A percentile compares a stretch with the other conserved stretches of the same genome.
Evolutionary conservation across 2,113 vertebrate genomes (phyloP).

Genomic region (Setophaga coronata): DNA sequence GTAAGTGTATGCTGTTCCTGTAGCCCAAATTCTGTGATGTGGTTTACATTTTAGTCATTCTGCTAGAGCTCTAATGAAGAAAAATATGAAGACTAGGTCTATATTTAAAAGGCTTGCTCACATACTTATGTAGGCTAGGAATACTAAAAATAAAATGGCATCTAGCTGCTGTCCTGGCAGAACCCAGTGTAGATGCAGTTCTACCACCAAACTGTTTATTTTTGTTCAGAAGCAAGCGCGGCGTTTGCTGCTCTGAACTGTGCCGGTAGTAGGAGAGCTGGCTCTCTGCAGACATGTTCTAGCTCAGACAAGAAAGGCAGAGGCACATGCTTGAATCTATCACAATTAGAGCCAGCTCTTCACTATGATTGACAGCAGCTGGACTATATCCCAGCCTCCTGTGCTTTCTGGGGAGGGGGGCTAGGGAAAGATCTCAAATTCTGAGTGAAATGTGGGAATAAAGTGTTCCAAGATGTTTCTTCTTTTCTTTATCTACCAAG

Average conservation of each 20-base stretch:
- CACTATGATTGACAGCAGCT: constrained; percentile 37
- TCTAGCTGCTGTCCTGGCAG: constrained; percentile 48
- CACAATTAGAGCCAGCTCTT: constrained; percentile 25
- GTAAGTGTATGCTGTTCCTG: not conserved
- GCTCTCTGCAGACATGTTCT: not conserved
- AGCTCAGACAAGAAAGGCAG: constrained; percentile 11
- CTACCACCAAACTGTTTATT: constrained; percentile 48
- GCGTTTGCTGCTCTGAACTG: not conserved
- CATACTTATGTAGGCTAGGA: constrained; percentile 51
- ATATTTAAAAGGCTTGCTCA: constrained; percentile 53
- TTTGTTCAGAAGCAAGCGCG: not conserved
- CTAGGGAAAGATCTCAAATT: not conserved
- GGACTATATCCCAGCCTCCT: constrained; percentile 36
- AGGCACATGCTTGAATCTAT: constrained; percentile 10
- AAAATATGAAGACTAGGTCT: constrained; percentile 34
- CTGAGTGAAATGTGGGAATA: not conserved
- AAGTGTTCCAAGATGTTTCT: not conserved
- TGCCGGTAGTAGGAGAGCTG: not conserved
- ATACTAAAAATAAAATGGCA: constrained; percentile 52
- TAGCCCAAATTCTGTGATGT: not conserved
- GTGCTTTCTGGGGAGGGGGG: constrained; percentile 3
- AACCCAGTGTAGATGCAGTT: constrained; percentile 4
- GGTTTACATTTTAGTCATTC: not conserved
- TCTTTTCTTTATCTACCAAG: not conserved
- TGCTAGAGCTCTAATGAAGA: constrained; percentile 36